Conservation (phyloP, 2,888 invertebrate genomes). For the Drosophila falleni region DNA sequence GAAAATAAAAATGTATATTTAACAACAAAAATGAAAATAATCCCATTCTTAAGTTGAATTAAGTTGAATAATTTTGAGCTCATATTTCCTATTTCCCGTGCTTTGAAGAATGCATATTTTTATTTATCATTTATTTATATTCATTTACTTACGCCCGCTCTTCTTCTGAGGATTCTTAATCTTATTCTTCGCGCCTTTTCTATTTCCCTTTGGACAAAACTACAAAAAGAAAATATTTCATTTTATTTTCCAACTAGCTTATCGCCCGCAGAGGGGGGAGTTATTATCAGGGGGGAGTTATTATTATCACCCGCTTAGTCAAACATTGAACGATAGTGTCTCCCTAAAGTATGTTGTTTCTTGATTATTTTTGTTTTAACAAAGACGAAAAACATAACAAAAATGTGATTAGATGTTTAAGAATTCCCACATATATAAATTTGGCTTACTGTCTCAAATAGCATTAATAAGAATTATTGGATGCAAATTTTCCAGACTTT, state of each 20-base stretch:
- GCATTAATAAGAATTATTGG: no score
- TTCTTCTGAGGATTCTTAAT: constrained; percentile 56
- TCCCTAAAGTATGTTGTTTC: constrained; percentile 15
- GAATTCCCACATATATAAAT: constrained; percentile 1
- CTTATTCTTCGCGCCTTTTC: constrained; percentile 61
- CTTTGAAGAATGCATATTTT: not conserved
- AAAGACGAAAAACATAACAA: constrained; percentile 13
- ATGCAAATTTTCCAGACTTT: no score
- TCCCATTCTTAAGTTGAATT: no score
- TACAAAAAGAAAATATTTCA: constrained; percentile 61
- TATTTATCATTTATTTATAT: not conserved
- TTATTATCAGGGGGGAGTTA: not conserved
- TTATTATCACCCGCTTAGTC: constrained; percentile 61
- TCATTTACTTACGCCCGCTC: constrained; percentile 73
- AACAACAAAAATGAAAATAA: no score
- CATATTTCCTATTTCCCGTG: not conserved
- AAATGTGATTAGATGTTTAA: constrained; percentile 8
- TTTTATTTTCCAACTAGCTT: constrained; percentile 18
- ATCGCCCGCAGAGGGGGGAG: not conserved
- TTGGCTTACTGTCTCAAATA: no score
- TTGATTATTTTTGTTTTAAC: constrained; percentile 10
- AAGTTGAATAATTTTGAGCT: not conserved
- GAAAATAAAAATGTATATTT: no score
- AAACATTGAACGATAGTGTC: constrained; percentile 34
- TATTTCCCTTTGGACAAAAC: constrained; percentile 78